Percentiles rank a stretch among this genome's conserved stretches.
These are phyloP conservation scores for Oxycera nigricornis DNA, from an alignment of 2,888 invertebrate genomes.

Conservation along the genomic window DNA sequence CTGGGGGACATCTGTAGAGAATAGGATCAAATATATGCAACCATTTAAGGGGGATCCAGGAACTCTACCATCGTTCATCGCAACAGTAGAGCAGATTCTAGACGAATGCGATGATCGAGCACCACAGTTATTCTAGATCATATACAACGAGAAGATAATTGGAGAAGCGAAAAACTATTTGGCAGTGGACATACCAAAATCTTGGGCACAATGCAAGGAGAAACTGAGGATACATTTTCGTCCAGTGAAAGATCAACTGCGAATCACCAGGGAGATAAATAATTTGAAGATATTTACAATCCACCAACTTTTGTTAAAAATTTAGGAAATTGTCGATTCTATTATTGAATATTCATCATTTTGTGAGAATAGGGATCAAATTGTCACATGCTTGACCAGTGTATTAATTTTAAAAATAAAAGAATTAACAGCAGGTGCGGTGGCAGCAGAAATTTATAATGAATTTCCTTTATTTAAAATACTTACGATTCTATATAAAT, in stretches of 20 bases:
- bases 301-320: neutral
- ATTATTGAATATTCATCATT: neutral
- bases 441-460: neutral
- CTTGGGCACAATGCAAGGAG: constrained; percentile 12
- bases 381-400: neutral
- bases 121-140: neutral
- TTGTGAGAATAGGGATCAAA: too few relatives aligned
- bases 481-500: neutral
- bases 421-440: neutral
- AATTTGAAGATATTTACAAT: too few relatives aligned
- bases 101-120: neutral
- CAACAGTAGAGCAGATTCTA: neutral
- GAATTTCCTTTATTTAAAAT: neutral
- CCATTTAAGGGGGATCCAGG: neutral
- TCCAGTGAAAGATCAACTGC: neutral
- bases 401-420: neutral
- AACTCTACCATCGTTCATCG: neutral
- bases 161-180: neutral
- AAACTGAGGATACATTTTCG: neutral
- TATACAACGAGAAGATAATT: neutral
- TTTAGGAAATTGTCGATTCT: neutral
- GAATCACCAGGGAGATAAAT: neutral
- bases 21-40: neutral
- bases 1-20: neutral
- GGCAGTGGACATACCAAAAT: too few relatives aligned